A percentile compares a stretch with the other conserved stretches of the same genome.
Evolutionary conservation across 2,113 vertebrate species (phyloP).

Genomic region (Chiloscyllium plagiosum): DNA sequence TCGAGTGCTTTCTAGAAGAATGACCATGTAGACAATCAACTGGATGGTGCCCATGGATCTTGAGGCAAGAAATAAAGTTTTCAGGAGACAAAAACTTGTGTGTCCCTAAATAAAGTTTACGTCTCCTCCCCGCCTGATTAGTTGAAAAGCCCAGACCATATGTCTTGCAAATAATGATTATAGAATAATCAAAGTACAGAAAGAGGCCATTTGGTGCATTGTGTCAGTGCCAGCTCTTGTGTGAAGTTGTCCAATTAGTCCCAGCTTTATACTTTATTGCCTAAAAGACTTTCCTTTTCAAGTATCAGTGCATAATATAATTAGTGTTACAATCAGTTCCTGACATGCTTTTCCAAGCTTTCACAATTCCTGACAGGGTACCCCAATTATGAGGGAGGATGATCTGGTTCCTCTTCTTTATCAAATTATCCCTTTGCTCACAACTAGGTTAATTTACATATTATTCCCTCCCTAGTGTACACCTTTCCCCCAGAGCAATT

Average conservation of each 20-base stretch:
- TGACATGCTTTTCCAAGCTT: too few species aligned
- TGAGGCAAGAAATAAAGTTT: background rate
- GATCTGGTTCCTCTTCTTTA: too few species aligned
- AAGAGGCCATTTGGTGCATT: background rate
- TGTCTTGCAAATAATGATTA: background rate
- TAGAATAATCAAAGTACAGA: background rate
- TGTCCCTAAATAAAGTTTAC: background rate
- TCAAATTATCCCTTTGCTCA: too few species aligned
- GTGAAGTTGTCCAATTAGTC: background rate
- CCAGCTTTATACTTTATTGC: background rate
- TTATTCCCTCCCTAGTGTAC: too few species aligned
- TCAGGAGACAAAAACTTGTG: background rate
- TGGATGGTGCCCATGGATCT: background rate
- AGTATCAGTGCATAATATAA: background rate
- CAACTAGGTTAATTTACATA: too few species aligned
- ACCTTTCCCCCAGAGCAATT: too few species aligned
- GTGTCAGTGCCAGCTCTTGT: background rate
- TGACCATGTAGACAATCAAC: background rate
- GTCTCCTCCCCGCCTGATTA: background rate
- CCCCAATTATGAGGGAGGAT: too few species aligned
- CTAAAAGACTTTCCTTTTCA: background rate
- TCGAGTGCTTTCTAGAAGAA: background rate
- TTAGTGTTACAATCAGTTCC: background rate
- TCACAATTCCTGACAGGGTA: too few species aligned
- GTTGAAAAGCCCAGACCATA: background rate